Evolutionary conservation across 2,113 vertebrate species (phyloP).

Genomic region (Oreochromis niloticus): DNA sequence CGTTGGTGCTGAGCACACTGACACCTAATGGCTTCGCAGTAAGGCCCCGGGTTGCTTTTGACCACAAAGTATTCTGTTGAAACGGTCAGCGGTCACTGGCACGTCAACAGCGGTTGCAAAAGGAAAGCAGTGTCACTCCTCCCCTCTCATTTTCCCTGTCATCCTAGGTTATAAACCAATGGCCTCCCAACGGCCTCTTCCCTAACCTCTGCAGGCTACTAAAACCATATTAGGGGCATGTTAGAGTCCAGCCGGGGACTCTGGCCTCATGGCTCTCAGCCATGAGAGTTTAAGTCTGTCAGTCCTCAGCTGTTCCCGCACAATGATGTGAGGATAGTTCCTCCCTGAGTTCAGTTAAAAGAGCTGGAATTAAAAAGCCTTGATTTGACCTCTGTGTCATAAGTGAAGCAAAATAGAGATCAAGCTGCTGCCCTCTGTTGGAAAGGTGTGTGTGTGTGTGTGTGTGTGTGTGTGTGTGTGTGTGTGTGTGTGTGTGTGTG

Average conservation of each 20-base stretch:
- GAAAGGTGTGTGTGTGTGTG: neutral
- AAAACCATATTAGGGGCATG: neutral
- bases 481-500: neutral
- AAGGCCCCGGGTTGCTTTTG: neutral
- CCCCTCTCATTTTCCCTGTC: neutral
- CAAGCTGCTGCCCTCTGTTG: neutral
- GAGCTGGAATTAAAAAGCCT: neutral
- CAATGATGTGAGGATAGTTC: neutral
- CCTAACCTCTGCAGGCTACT: neutral
- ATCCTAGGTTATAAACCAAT: neutral
- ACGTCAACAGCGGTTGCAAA: neutral
- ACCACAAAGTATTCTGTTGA: neutral
- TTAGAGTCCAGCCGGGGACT: constrained; percentile 2
- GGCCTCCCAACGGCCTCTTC: neutral
- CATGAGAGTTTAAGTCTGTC: constrained; percentile 16
- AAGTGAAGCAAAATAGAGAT: constrained; percentile 6
- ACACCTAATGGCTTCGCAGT: neutral
- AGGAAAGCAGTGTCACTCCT: neutral
- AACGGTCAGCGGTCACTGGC: neutral
- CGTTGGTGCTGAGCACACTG: neutral
- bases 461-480: neutral
- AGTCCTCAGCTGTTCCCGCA: neutral
- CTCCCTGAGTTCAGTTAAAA: neutral
- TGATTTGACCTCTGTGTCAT: neutral
- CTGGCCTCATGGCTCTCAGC: neutral